A percentile compares a stretch with the other conserved stretches of the same genome.
Conservation (phyloP, 92 coral and sea anemone species). For the Actinostola sp. region DNA sequence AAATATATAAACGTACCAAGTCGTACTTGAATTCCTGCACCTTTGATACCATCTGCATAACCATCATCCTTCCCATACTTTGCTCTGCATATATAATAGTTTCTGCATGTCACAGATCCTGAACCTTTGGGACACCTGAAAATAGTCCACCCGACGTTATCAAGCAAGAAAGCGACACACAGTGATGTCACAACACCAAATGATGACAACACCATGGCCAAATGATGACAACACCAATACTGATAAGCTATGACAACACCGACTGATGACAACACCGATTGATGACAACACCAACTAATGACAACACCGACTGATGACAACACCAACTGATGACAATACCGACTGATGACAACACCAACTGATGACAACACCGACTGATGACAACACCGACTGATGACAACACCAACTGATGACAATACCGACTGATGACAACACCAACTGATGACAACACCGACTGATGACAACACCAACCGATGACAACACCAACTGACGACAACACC, state of each 20-base stretch:
- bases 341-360: background rate
- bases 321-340: background rate
- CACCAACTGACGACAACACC: too few species aligned
- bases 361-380: constrained; percentile 1
- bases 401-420: background rate
- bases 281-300: background rate
- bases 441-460: too few species aligned
- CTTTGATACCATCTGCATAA: constrained; percentile 3
- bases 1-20: constrained; percentile 38
- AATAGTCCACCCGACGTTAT: too few species aligned
- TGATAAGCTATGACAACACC: too few species aligned
- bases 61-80: constrained; percentile 12
- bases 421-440: background rate
- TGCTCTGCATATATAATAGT: constrained; percentile 20
- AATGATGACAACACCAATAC: too few species aligned
- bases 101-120: constrained; percentile 6
- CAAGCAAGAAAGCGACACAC: too few species aligned
- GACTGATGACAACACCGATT: too few species aligned
- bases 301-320: background rate
- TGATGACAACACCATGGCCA: too few species aligned
- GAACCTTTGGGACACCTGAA: constrained; percentile 12
- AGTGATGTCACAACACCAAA: too few species aligned
- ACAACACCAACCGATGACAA: too few species aligned
- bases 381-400: background rate
- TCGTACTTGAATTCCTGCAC: constrained; percentile 17